phyloP scores from a whole-genome alignment of 2,888 invertebrate species.

The Drosophila affinis region DNA sequence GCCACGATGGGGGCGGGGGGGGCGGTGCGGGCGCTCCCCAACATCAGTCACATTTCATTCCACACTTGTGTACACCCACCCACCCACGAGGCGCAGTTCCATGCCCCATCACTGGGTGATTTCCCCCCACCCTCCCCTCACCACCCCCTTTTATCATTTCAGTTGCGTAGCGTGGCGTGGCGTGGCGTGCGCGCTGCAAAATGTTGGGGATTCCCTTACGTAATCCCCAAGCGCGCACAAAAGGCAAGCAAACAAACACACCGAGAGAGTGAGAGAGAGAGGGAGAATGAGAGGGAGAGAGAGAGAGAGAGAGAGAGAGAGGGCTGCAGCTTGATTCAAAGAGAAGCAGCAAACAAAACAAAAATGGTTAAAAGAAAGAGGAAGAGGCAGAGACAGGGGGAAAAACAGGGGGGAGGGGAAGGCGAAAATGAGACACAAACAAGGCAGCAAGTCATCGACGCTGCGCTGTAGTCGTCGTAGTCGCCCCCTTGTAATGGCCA shows the following conservation, averaged over 20 bases:
- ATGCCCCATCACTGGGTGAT: background rate
- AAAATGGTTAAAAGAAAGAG: conserved; percentile 30
- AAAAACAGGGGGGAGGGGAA: conserved; percentile 20
- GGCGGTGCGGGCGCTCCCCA: conserved; percentile 1
- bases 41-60: conserved; percentile 60
- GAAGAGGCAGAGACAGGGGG: conserved; percentile 27
- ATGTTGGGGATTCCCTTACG: conserved; percentile 83
- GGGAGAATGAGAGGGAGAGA: conserved; percentile 1
- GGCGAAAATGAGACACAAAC: conserved; percentile 30
- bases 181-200: conserved; percentile 64
- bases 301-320: conserved; percentile 12
- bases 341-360: conserved; percentile 58
- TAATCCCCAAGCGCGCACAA: conserved; percentile 76
- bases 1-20: background rate
- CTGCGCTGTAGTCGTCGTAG: background rate
- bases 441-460: conserved; percentile 47
- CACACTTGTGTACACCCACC: conserved; percentile 15
- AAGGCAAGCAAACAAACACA: conserved; percentile 57
- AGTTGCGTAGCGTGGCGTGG: conserved; percentile 49
- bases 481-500: conserved; percentile 63
- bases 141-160: conserved; percentile 29
- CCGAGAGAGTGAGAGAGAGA: conserved; percentile 12
- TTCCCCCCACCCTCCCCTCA: background rate
- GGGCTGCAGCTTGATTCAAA: conserved; percentile 35
- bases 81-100: background rate